These are phyloP conservation scores for Melinaea marsaeus DNA, from an alignment of 2,888 invertebrate species.

Conservation along the genomic window DNA sequence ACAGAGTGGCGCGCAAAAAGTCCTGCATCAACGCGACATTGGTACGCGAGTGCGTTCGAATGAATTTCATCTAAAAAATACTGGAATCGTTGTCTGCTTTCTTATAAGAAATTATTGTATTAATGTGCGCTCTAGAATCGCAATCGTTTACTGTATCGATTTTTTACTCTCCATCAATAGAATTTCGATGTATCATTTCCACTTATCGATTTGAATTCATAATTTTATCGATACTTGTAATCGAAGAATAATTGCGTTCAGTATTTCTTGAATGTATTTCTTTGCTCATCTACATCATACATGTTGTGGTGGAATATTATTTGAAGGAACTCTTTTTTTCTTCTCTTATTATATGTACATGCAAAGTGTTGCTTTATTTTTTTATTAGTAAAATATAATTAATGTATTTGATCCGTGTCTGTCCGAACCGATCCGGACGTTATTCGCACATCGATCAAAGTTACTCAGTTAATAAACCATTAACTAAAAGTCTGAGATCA, in stretches of 20 bases:
- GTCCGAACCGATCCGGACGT: too few relatives aligned
- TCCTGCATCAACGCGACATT: slow-evolving; percentile 48
- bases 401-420: too few relatives aligned
- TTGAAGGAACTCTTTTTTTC: too few relatives aligned
- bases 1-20: slow-evolving; percentile 68
- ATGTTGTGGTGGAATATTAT: too few relatives aligned
- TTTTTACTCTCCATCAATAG: slow-evolving; percentile 26
- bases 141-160: slow-evolving; percentile 32
- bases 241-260: slow-evolving; percentile 21
- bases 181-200: slow-evolving; percentile 30
- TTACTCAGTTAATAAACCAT: too few relatives aligned
- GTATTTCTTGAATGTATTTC: slow-evolving; percentile 10
- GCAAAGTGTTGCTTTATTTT: too few relatives aligned
- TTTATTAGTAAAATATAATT: too few relatives aligned
- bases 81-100: slow-evolving; percentile 29
- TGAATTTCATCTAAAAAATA: slow-evolving; percentile 64
- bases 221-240: slow-evolving; percentile 26
- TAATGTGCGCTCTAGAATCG: slow-evolving; percentile 27
- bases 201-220: slow-evolving; percentile 29
- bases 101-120: slow-evolving; percentile 31
- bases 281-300: slow-evolving; percentile 3
- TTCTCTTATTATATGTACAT: too few relatives aligned
- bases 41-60: slow-evolving; percentile 55
- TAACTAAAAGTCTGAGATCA: too few relatives aligned
- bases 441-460: too few relatives aligned